Conservation (phyloP, 2,888 invertebrate species). For the Autographa pulchrina region DNA sequence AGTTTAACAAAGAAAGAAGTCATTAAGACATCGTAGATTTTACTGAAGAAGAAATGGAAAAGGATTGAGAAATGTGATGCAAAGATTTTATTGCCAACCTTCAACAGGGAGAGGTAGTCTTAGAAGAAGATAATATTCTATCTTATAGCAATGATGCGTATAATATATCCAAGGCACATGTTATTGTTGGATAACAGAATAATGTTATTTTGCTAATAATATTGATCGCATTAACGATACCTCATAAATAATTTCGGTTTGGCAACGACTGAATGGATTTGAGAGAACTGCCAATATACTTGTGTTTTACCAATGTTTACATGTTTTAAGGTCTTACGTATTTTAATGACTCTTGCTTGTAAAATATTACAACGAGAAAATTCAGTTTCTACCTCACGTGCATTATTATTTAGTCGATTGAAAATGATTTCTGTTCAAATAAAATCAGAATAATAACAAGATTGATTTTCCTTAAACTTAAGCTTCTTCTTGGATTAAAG, state of each 20-base stretch:
- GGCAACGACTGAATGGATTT: constrained; percentile 23
- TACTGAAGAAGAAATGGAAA: background rate
- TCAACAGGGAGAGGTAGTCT: background rate
- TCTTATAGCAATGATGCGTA: background rate
- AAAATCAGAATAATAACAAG: constrained; percentile 4
- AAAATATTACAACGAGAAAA: background rate
- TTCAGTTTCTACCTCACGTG: background rate
- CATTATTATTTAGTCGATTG: too few species aligned
- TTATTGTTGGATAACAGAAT: background rate
- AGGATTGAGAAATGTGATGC: background rate
- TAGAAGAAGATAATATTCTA: background rate
- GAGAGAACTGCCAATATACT: constrained; percentile 1
- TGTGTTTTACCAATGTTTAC: background rate
- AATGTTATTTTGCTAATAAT: constrained; percentile 4
- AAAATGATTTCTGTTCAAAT: background rate
- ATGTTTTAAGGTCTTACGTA: background rate
- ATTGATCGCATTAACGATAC: constrained; percentile 6
- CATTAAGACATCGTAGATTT: background rate
- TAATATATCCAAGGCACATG: constrained; percentile 29
- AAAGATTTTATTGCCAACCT: background rate
- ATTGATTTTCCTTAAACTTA: background rate
- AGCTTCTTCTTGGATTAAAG: background rate
- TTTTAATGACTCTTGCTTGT: background rate
- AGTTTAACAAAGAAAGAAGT: constrained; percentile 1
- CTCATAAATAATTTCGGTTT: constrained; percentile 27